phyloP scores from a whole-genome alignment of 2,797 vertebrate species.

The Erethizon dorsatum region DNA sequence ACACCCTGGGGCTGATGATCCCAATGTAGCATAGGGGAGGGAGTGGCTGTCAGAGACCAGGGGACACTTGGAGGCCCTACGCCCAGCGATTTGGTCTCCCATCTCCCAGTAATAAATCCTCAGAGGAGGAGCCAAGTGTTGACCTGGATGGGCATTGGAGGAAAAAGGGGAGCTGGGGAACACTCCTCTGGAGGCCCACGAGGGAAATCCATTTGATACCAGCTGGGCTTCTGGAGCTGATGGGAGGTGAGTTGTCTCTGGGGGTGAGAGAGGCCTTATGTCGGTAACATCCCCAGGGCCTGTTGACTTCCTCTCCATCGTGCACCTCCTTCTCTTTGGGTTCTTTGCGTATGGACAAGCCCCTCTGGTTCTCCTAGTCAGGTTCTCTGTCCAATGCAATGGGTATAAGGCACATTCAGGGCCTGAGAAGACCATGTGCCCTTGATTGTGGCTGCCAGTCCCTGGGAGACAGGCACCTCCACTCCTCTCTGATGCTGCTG shows the following conservation, averaged over 20 bases:
- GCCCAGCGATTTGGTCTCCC: background rate
- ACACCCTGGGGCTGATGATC: background rate
- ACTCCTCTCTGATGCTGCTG: background rate
- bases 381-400: background rate
- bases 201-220: background rate
- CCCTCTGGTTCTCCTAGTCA: background rate
- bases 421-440: background rate
- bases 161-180: background rate
- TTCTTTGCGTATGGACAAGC: background rate
- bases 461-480: background rate
- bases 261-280: background rate
- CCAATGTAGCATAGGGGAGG: background rate
- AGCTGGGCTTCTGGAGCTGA: background rate
- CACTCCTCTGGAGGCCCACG: background rate
- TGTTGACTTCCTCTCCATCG: background rate
- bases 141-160: background rate
- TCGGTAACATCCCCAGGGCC: background rate
- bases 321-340: background rate
- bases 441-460: background rate
- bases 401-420: background rate
- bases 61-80: background rate
- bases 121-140: background rate
- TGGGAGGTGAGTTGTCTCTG: background rate
- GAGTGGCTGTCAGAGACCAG: background rate
- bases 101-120: background rate